A percentile compares a stretch with the other conserved stretches of the same genome.
Evolutionary conservation across 1,140 invertebrate species (phyloP).

Genomic region (Limonius californicus): DNA sequence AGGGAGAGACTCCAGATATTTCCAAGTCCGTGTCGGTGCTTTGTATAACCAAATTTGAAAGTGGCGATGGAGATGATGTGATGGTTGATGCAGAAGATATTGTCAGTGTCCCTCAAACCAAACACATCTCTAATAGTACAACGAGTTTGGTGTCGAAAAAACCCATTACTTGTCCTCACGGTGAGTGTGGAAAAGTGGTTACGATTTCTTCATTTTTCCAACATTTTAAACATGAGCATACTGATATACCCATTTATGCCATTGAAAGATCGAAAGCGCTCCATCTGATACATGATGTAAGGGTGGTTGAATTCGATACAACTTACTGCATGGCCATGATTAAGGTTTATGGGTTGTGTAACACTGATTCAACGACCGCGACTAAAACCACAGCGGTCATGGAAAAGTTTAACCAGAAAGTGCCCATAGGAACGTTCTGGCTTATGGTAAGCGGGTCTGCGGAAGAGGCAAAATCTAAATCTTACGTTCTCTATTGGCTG

Average conservation of each 20-base stretch:
- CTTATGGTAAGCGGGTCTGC: conserved; percentile 39
- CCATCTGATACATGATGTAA: conserved; percentile 28
- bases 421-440: conserved; percentile 38
- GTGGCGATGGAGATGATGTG: not conserved
- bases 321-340: conserved; percentile 35
- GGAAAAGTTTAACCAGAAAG: conserved; percentile 31
- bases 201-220: conserved; percentile 39
- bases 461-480: conserved; percentile 19
- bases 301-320: conserved; percentile 25
- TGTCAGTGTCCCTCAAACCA: not conserved
- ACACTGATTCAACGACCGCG: conserved; percentile 25
- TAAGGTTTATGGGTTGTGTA: conserved; percentile 35
- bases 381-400: conserved; percentile 30
- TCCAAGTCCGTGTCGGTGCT: not conserved
- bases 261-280: conserved; percentile 35
- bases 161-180: conserved; percentile 40
- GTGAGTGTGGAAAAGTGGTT: conserved; percentile 38
- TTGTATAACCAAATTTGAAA: not conserved
- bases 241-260: conserved; percentile 30
- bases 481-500: conserved; percentile 38
- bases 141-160: conserved; percentile 27
- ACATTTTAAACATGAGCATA: conserved; percentile 42
- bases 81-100: conserved; percentile 12
- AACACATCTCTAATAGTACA: conserved; percentile 15
- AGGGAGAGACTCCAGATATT: conserved; percentile 12